Evolutionary conservation across 2,888 invertebrate genomes (phyloP).

Genomic region (Meteorus colon): DNA sequence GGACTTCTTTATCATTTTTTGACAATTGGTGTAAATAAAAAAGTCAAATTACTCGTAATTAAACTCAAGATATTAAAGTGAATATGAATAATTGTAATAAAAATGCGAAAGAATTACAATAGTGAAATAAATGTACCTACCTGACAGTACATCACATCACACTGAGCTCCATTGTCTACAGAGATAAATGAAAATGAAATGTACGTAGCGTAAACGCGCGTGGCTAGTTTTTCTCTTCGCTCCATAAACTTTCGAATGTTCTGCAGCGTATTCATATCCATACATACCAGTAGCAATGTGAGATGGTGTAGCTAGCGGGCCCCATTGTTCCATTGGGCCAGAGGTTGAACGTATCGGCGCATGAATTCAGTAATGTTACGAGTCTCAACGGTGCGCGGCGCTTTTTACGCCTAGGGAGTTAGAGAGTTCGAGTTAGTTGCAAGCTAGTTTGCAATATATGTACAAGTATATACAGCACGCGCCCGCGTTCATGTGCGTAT

Average conservation of each 20-base stretch:
- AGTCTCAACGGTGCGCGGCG: constrained; percentile 24
- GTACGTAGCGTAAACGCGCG: neutral
- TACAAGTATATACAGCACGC: neutral
- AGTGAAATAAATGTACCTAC: constrained; percentile 3
- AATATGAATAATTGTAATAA: neutral
- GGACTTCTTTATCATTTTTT: too few species aligned
- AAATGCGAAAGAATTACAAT: neutral
- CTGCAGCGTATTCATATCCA: neutral
- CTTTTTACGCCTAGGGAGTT: constrained; percentile 45
- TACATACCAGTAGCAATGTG: neutral
- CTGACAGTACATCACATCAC: neutral
- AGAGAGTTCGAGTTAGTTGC: neutral
- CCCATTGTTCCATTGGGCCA: constrained; percentile 33
- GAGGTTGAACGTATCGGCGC: constrained; percentile 38
- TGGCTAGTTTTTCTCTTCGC: constrained; percentile 14
- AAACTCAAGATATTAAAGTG: neutral
- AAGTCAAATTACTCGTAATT: too few species aligned
- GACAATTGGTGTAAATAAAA: too few species aligned
- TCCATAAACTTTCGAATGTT: constrained; percentile 2
- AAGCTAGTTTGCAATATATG: constrained; percentile 18
- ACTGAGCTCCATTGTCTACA: neutral
- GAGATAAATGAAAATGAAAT: constrained; percentile 23
- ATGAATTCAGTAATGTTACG: constrained; percentile 51
- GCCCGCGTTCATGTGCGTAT: constrained; percentile 16
- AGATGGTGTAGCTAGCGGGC: constrained; percentile 1